These are phyloP conservation scores for Macrophya annulata DNA, from an alignment of 2,888 invertebrate species.

Conservation along the genomic window DNA sequence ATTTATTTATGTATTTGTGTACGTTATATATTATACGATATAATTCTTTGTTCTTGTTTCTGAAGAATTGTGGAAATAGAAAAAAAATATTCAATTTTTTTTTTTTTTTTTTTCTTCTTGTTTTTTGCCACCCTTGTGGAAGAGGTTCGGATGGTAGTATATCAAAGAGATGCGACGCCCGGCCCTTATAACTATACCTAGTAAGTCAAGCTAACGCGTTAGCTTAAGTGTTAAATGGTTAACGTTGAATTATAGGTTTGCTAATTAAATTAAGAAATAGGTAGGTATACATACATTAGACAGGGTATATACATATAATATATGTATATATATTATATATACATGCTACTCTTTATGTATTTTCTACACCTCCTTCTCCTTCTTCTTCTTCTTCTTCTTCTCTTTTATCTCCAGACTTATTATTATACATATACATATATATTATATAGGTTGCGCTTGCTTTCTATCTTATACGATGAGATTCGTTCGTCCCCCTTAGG, in stretches of 20 bases:
- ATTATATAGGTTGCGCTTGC: background rate
- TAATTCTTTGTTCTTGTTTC: background rate
- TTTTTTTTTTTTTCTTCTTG: background rate
- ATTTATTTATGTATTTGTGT: no score
- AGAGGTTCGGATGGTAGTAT: background rate
- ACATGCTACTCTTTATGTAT: background rate
- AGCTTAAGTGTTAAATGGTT: conserved; percentile 21
- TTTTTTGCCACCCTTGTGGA: background rate
- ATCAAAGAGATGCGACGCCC: background rate
- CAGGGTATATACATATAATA: background rate
- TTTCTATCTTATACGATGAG: background rate
- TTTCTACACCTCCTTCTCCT: no score
- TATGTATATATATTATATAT: background rate
- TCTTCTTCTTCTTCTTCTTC: no score
- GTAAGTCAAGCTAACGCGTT: background rate
- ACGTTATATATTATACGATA: no score
- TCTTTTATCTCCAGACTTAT: background rate
- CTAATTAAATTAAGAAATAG: conserved; percentile 37
- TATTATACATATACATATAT: background rate
- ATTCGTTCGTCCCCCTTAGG: background rate
- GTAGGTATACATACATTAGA: background rate
- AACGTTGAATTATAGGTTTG: conserved; percentile 38
- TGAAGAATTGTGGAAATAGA: background rate
- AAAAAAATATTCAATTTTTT: background rate
- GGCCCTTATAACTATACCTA: background rate